Conservation (phyloP, 2,113 vertebrate species). For the Leptodactylus fuscus region DNA sequence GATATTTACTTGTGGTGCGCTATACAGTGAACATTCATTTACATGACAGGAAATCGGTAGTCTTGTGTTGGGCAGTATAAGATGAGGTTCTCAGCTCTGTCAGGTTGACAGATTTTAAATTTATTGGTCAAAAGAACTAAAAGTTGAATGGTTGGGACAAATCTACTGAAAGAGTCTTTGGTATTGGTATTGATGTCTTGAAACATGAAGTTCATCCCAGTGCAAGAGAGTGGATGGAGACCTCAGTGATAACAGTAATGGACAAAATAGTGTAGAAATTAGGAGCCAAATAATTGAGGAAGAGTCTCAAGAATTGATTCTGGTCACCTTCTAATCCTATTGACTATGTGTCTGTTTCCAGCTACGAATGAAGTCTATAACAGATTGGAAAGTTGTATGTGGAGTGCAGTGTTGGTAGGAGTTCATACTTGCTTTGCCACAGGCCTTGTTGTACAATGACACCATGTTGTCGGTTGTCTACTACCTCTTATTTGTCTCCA, state of each 20-base stretch:
- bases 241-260: not conserved
- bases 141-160: not conserved
- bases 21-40: not conserved
- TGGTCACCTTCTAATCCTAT: not conserved
- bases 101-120: not conserved
- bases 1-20: not conserved
- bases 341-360: not conserved
- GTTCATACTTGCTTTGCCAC: too few relatives aligned
- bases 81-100: not conserved
- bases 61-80: not conserved
- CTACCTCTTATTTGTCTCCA: too few relatives aligned
- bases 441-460: too few relatives aligned
- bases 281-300: not conserved
- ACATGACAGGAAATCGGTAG: not conserved
- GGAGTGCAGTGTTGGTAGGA: not conserved
- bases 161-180: not conserved
- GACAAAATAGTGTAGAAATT: not conserved
- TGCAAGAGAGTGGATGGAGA: not conserved
- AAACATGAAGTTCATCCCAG: not conserved
- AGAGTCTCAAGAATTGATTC: not conserved
- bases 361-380: not conserved
- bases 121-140: not conserved
- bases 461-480: too few relatives aligned
- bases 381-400: not conserved
- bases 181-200: not conserved